Percentiles rank a stretch among this genome's conserved stretches.
phyloP scores from a whole-genome alignment of 2,113 vertebrate genomes.

The Nycticorax nycticorax region DNA sequence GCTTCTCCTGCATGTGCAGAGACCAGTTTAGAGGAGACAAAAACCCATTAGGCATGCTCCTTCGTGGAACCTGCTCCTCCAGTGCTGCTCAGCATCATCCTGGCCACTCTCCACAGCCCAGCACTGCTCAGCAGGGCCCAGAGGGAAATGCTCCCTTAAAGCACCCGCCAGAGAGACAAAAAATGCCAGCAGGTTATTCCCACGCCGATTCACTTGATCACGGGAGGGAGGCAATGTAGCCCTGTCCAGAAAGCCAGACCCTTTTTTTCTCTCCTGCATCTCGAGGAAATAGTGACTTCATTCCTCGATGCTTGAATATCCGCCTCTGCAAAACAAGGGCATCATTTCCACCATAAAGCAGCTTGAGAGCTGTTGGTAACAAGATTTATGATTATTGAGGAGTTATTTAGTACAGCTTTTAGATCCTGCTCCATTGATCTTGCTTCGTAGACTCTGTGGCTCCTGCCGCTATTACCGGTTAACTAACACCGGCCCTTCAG shows the following conservation, averaged over 20 bases:
- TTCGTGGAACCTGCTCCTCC: neutral
- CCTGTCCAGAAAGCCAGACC: neutral
- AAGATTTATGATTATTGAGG: conserved; percentile 39
- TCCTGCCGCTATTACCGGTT: neutral
- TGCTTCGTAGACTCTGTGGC: neutral
- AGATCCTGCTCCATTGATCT: conserved; percentile 27
- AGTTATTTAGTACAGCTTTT: conserved; percentile 32
- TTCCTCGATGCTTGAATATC: neutral
- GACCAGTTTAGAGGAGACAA: neutral
- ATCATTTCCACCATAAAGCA: neutral
- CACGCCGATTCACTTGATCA: rapidly evolving
- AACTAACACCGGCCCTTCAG: rapidly evolving
- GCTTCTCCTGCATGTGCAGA: neutral
- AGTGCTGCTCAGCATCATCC: neutral
- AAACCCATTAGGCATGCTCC: neutral
- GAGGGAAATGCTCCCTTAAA: neutral
- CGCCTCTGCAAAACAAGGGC: neutral
- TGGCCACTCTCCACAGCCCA: neutral
- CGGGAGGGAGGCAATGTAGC: neutral
- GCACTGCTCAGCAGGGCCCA: neutral
- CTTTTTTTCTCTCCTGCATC: neutral
- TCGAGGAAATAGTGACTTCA: neutral
- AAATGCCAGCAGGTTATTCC: neutral
- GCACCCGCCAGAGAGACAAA: neutral
- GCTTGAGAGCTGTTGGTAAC: neutral